phyloP scores from a whole-genome alignment of 2,113 vertebrate species.

The Siphamia tubifer region DNA sequence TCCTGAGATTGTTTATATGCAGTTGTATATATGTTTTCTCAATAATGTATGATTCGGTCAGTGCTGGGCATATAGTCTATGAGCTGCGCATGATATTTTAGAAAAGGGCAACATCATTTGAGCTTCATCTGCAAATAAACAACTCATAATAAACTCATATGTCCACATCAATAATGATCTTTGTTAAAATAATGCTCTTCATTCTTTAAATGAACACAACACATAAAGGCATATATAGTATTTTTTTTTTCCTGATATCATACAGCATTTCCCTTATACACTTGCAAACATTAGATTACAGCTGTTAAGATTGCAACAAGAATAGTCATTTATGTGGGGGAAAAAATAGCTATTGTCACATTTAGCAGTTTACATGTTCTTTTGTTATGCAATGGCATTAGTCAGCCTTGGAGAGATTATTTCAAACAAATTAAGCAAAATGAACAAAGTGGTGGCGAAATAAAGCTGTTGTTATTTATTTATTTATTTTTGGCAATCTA shows the following conservation, averaged over 20 bases:
- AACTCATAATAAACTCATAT: not conserved
- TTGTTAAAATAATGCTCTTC: no score
- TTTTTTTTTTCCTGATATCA: not conserved
- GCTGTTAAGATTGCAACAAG: not conserved
- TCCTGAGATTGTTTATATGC: slow-evolving; percentile 54
- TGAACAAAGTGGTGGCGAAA: not conserved
- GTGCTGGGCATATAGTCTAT: not conserved
- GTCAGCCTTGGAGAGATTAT: not conserved
- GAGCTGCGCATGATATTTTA: not conserved
- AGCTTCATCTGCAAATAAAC: not conserved
- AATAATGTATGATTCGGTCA: slow-evolving; percentile 11
- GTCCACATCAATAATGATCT: not conserved
- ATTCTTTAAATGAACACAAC: no score
- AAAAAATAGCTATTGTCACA: not conserved
- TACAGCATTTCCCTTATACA: not conserved
- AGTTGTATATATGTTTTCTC: slow-evolving; percentile 23
- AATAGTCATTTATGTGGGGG: not conserved
- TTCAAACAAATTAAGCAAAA: slow-evolving; percentile 20
- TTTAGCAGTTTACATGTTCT: not conserved
- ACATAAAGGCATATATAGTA: no score
- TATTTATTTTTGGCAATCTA: not conserved
- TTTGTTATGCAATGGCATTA: slow-evolving; percentile 44
- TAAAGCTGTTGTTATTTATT: not conserved
- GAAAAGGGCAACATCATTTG: not conserved
- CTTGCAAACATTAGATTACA: not conserved